Evolutionary conservation across 1,140 invertebrate species (phyloP), one percentile per base, ranked within the genome.

Genomic region (Lordiphosa clarofinis): DNA sequence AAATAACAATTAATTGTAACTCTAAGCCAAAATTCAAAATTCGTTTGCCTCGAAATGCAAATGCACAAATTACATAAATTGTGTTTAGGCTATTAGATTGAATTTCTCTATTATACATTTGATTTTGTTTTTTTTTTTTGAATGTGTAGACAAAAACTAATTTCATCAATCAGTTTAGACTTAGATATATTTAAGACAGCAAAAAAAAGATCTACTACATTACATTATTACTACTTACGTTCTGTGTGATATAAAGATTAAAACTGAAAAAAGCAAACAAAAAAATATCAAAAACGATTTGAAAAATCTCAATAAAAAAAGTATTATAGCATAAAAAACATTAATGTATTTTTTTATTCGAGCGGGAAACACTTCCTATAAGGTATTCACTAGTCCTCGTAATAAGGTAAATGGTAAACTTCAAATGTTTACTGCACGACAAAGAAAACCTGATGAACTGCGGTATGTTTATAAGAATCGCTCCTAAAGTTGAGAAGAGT

Each of bases 281-380:
- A 74, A 76, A 84, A 84, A 84, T 58, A 84, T 67, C 59, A 71
- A 82, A 60, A 84, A 36, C 58, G 66, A 78, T 84, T 84, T 84
- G 63, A 78, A 84, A 72, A 84, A 84, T 84, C 78, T 82, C 61
- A 84, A 84, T 84, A 84, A 84, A 84, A 31, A 31, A 67, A 84
- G 79, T 84, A 84, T 84, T 84, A 84, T 84, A 84, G 73, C 36
- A 67, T 84, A 78, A 66, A 40, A 10, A 19, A 10, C 2, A 19
- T 19, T 1, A 2, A 15, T 19, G 0, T 19, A 3, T 44, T 48
- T 42, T 54, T 3, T 46, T 55, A 10, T 39, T 15, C 4, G 8
- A 28, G n/a, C 2, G 4, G 19, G 19, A 19, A 19, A 19, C 19
- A 19, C 3, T 19, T 19, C 19, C 2, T 19, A 19, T 19, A 19